These are phyloP conservation scores for Limnephilus auricula DNA, from an alignment of 2,888 invertebrate genomes.

Conservation along the genomic window DNA sequence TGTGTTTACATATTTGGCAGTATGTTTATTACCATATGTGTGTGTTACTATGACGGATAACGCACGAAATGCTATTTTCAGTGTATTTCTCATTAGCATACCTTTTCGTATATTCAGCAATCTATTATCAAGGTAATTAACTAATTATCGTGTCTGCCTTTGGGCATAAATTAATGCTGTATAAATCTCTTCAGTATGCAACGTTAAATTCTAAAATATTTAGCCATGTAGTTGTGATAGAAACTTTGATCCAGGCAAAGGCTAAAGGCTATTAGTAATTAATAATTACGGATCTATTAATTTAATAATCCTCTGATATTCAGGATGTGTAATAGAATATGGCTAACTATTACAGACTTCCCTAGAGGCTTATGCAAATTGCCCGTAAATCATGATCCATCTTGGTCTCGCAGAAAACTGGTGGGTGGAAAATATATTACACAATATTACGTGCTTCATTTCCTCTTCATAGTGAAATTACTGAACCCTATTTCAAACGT, in stretches of 20 bases:
- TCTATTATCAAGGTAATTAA: background rate
- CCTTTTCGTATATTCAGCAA: background rate
- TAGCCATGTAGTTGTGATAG: background rate
- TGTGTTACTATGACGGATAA: background rate
- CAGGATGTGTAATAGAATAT: slow-evolving; percentile 6
- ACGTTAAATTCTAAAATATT: background rate
- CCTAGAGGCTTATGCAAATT: slow-evolving; percentile 3
- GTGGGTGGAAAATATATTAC: slow-evolving; percentile 16
- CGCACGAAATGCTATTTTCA: background rate
- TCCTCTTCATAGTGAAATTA: background rate
- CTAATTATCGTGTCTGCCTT: background rate
- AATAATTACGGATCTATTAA: background rate
- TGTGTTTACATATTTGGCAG: background rate
- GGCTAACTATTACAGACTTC: background rate
- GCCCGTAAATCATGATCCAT: background rate
- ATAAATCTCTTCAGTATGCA: background rate
- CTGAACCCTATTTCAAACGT: background rate
- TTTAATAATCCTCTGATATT: background rate
- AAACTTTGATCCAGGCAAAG: background rate
- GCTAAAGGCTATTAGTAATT: background rate
- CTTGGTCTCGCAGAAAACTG: slow-evolving; percentile 5
- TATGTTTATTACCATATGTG: background rate
- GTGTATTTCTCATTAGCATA: background rate
- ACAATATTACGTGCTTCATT: background rate
- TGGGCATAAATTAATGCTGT: background rate